A percentile compares a stretch with the other conserved stretches of the same genome.
phyloP scores from a whole-genome alignment of 2,888 invertebrate genomes.

The Cynaeus angustus region DNA sequence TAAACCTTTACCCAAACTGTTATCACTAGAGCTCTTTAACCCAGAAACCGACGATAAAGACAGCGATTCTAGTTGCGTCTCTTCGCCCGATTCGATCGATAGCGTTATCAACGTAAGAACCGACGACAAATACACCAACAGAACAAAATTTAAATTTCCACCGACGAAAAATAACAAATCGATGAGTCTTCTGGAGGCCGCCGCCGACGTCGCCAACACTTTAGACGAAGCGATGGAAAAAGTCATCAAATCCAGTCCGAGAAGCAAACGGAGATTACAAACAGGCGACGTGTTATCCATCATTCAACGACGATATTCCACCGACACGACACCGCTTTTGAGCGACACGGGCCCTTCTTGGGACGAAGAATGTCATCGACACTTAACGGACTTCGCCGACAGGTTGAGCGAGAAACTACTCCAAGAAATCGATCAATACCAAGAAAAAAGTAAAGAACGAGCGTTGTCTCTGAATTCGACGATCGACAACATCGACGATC shows the following conservation, averaged over 20 bases:
- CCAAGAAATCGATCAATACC: slow-evolving; percentile 82
- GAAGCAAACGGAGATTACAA: slow-evolving; percentile 58
- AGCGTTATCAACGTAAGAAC: slow-evolving; percentile 78
- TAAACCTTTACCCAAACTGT: slow-evolving; percentile 82
- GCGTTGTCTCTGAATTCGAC: slow-evolving; percentile 67
- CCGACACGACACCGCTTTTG: slow-evolving; percentile 64
- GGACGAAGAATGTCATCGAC: slow-evolving; percentile 80
- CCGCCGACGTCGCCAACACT: slow-evolving; percentile 78
- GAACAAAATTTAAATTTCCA: slow-evolving; percentile 61
- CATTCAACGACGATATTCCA: slow-evolving; percentile 58
- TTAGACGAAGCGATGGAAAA: slow-evolving; percentile 81
- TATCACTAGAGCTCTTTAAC: slow-evolving; percentile 89
- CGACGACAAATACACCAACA: slow-evolving; percentile 41
- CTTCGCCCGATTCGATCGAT: slow-evolving; percentile 90
- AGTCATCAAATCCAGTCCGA: slow-evolving; percentile 78
- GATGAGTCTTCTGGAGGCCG: slow-evolving; percentile 77
- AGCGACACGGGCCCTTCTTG: slow-evolving; percentile 67
- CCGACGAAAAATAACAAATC: slow-evolving; percentile 61
- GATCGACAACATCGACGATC: slow-evolving; percentile 76
- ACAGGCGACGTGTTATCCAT: slow-evolving; percentile 59
- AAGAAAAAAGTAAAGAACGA: slow-evolving; percentile 72
- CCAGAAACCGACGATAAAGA: slow-evolving; percentile 93
- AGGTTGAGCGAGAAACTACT: slow-evolving; percentile 87
- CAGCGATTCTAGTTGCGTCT: slow-evolving; percentile 90
- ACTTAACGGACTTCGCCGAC: slow-evolving; percentile 86